Evolutionary conservation across 1,140 invertebrate genomes (phyloP).

Genomic region (Phymastichus coffea): DNA sequence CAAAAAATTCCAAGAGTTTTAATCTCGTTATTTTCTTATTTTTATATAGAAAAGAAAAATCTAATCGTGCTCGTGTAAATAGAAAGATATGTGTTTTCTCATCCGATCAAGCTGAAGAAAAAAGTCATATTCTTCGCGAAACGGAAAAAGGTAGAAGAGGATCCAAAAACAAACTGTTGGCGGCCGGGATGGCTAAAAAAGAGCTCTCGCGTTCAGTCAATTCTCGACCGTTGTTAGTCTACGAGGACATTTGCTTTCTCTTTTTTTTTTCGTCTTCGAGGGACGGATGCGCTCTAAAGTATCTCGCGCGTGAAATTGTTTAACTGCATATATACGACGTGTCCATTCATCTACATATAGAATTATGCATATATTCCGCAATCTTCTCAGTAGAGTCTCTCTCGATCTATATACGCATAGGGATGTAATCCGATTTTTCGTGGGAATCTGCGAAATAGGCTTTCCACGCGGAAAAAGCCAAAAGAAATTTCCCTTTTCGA

Average conservation of each 20-base stretch:
- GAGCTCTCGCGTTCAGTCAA: neutral
- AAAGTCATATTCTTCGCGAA: too few relatives aligned
- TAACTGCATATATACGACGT: constrained; percentile 28
- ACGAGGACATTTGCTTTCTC: neutral
- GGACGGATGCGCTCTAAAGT: too few relatives aligned
- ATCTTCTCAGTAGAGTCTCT: too few relatives aligned
- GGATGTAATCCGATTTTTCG: too few relatives aligned
- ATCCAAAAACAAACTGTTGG: constrained; percentile 6
- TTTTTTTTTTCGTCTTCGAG: constrained; percentile 3
- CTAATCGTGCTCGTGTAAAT: constrained; percentile 2
- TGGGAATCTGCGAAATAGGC: too few relatives aligned
- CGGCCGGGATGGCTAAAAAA: neutral
- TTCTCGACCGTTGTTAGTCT: constrained; percentile 3
- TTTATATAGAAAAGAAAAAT: neutral
- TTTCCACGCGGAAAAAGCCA: too few relatives aligned
- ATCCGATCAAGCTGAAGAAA: neutral
- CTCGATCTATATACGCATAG: too few relatives aligned
- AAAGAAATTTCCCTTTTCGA: neutral
- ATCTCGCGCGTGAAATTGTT: constrained; percentile 6
- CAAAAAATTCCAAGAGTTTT: too few relatives aligned
- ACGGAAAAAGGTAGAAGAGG: too few relatives aligned
- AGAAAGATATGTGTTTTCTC: constrained; percentile 1
- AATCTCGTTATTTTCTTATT: constrained; percentile 10
- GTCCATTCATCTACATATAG: too few relatives aligned
- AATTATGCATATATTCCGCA: too few relatives aligned